Evolutionary conservation across 2,888 invertebrate species (phyloP), one percentile per base, ranked within the genome.

Genomic region (Synanthedon andrenaeformis): DNA sequence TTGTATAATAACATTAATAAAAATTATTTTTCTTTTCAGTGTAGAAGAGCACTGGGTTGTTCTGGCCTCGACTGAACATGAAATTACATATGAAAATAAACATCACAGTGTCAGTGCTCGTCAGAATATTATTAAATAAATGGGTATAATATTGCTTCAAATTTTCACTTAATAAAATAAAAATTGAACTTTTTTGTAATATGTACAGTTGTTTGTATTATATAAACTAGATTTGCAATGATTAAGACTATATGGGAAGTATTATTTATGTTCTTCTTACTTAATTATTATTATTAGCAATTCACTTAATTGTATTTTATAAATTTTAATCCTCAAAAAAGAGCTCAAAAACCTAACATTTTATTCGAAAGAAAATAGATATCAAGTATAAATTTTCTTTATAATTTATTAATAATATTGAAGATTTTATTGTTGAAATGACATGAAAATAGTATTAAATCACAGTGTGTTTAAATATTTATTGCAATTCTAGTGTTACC

Each of bases 1-100:
- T 8, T 35, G 28, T 28, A 6, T 35, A 8, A 35, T 35, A 35
- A 35, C 0, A 35, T 35, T 35, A 3, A 10, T 28, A 28, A 28
- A 28, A 28, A 28, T 55, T 59, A 49, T 56, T 69, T 75, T 70
- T 64, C 60, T 72, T 85, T 85, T 71, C 82, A 86, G 85, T 76
- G 71, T 73, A 75, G 70, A 67, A 65, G 72, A 65, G 77, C 83
- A 82, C 83, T 85, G 85, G 81, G 74, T 64, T 59, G 62, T 64
- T 45, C 73, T 71, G 69, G 73, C 74, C 72, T 76, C 67, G 70
- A 77, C 70, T 70, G 61, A 63, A 70, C 66, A 63, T 60, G 65
- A 65, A 61, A 65, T 59, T 59, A 64, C 52, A 59, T 55, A 70
- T 59, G 42, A 42, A 63, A 57, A 59, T 59, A 60, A 62, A 65